Evolutionary conservation across 2,113 vertebrate genomes (phyloP).

Genomic region (Athene cunicularia): DNA sequence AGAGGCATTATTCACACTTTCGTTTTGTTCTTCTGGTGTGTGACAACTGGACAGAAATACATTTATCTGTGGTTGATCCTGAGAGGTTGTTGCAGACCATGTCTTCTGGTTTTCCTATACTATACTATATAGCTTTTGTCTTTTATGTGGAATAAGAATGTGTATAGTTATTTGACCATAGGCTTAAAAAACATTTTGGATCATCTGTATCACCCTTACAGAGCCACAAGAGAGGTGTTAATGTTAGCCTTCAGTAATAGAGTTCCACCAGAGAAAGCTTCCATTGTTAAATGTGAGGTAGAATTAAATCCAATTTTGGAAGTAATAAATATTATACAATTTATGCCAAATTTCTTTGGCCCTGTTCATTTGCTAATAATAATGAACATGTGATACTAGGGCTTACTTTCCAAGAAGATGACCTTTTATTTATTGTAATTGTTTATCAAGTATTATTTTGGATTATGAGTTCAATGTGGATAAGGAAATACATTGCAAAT

Average conservation of each 20-base stretch:
- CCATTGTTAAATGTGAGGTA: neutral
- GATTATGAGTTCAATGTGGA: neutral
- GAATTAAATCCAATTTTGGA: neutral
- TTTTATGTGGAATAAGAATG: neutral
- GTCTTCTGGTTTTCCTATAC: neutral
- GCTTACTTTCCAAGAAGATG: neutral
- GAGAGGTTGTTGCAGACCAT: neutral
- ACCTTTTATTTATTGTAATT: neutral
- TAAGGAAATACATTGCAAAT: neutral
- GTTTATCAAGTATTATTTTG: neutral
- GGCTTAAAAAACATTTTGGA: neutral
- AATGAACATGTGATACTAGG: neutral
- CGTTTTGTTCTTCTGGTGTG: neutral
- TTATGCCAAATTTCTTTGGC: neutral
- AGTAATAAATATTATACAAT: neutral
- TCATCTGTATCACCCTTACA: neutral
- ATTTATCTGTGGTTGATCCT: neutral
- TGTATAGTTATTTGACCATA: neutral
- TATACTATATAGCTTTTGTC: neutral
- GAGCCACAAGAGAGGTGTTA: neutral
- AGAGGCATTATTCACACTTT: neutral
- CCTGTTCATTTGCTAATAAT: neutral
- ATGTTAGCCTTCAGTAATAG: neutral
- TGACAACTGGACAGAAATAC: neutral
- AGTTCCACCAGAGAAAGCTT: neutral